Percentiles rank a stretch among this genome's conserved stretches.
Conservation (phyloP, 2,113 vertebrate species). For the Myodes glareolus region DNA sequence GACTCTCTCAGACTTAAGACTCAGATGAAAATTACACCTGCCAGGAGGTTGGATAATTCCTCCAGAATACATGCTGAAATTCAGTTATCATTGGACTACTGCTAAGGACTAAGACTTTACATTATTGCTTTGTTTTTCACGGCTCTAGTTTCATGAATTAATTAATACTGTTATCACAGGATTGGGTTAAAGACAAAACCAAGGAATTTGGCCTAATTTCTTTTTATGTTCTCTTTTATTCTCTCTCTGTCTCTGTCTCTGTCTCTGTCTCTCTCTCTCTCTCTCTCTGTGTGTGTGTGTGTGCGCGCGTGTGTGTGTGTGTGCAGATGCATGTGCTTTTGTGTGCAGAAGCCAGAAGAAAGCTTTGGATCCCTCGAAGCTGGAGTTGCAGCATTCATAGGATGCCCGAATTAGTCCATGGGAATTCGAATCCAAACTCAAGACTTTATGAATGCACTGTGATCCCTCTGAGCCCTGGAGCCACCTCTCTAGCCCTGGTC, state of each 20-base stretch:
- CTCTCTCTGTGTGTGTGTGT: neutral
- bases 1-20: too few relatives aligned
- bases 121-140: too few relatives aligned
- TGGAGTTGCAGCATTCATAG: neutral
- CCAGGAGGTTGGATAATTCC: neutral
- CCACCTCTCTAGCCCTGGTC: neutral
- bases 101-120: neutral
- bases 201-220: neutral
- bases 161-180: neutral
- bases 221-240: neutral
- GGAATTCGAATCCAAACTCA: too few relatives aligned
- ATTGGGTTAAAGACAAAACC: neutral
- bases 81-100: neutral
- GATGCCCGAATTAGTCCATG: neutral
- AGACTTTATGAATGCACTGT: neutral
- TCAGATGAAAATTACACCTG: neutral
- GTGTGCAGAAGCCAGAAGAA: neutral
- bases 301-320: neutral
- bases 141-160: neutral
- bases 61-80: neutral
- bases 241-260: neutral
- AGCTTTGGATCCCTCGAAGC: neutral
- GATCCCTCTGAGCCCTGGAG: neutral
- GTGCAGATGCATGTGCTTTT: neutral
- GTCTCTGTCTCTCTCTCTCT: too few relatives aligned